These are phyloP conservation scores for Melanocharis versteri DNA, from an alignment of 2,113 vertebrate species.

Conservation along the genomic window DNA sequence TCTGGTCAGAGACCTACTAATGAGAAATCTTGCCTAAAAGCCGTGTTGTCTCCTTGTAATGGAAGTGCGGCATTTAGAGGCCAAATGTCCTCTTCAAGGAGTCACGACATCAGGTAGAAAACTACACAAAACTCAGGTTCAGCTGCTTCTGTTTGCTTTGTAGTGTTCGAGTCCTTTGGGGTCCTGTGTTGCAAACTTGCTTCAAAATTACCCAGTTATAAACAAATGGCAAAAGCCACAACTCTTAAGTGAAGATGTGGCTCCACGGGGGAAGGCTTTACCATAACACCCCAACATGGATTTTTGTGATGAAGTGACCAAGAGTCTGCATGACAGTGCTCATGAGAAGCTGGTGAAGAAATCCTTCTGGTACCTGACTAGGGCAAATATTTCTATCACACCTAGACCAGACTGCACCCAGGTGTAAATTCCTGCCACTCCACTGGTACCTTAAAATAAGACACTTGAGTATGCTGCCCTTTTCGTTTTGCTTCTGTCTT, in stretches of 20 bases:
- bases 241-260: background rate
- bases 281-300: background rate
- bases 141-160: background rate
- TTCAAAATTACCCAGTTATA: background rate
- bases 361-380: background rate
- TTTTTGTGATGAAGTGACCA: background rate
- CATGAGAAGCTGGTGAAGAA: accelerated
- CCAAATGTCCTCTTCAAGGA: background rate
- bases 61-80: background rate
- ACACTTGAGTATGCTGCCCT: background rate
- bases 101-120: background rate
- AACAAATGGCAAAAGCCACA: background rate
- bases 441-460: accelerated
- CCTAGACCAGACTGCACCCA: background rate
- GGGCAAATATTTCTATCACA: background rate
- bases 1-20: background rate
- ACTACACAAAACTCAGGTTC: background rate
- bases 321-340: background rate
- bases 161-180: background rate
- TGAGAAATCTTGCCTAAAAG: background rate
- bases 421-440: background rate
- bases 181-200: background rate
- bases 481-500: background rate
- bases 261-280: background rate
- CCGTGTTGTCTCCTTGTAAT: background rate